Percentiles rank a stretch among this genome's conserved stretches.
Conservation (phyloP, 2,113 vertebrate species). For the Dermatemys mawii region DNA sequence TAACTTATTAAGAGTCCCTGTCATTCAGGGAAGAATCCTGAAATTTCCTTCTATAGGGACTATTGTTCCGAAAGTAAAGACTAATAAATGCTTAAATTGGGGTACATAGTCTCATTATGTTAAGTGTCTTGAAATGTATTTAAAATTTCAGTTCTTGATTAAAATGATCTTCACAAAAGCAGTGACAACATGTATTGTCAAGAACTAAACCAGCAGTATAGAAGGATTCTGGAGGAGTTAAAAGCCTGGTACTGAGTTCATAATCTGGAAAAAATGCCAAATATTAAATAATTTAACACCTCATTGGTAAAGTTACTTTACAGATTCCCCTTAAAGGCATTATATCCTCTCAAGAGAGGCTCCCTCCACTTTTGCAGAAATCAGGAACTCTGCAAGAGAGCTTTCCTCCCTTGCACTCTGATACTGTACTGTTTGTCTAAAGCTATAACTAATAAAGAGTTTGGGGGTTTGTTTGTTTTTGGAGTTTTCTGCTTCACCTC, state of each 20-base stretch:
- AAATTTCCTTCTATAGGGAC: background rate
- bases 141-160: background rate
- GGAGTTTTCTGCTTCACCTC: background rate
- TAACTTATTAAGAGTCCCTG: background rate
- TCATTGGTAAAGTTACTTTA: background rate
- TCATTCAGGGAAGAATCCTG: background rate
- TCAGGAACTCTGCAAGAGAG: background rate
- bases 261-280: background rate
- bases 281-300: background rate
- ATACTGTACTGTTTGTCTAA: background rate
- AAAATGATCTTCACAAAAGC: background rate
- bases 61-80: background rate
- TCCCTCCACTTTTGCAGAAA: background rate
- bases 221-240: background rate
- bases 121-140: background rate
- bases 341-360: too few relatives aligned
- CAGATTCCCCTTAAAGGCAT: background rate
- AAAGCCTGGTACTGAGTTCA: background rate
- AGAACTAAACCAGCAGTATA: background rate
- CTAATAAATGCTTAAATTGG: background rate
- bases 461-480: too few relatives aligned
- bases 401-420: background rate
- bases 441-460: background rate
- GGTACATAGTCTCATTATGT: background rate
- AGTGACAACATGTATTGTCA: background rate